These are phyloP conservation scores for Cyclopterus lumpus DNA, from an alignment of 2,797 vertebrate genomes.

Conservation along the genomic window DNA sequence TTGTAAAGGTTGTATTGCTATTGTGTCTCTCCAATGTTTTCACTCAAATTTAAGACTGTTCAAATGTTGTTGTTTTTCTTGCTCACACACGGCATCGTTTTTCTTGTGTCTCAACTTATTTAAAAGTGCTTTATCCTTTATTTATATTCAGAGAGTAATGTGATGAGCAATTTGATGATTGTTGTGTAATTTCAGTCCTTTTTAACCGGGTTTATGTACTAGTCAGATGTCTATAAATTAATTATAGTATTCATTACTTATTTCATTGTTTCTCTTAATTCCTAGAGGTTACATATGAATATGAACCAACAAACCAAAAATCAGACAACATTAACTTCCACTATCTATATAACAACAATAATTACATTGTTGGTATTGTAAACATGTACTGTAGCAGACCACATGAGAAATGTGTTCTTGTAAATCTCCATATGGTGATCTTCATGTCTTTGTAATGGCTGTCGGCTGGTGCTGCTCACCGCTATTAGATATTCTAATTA, in stretches of 20 bases:
- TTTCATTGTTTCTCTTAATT: constrained; percentile 37
- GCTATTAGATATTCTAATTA: constrained; percentile 81
- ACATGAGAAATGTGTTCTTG: neutral
- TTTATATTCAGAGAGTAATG: constrained; percentile 51
- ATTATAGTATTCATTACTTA: constrained; percentile 38
- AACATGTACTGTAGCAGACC: neutral
- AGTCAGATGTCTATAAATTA: constrained; percentile 47
- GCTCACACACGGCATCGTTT: constrained; percentile 30
- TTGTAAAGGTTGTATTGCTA: constrained; percentile 72
- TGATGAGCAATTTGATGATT: constrained; percentile 50
- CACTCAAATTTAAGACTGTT: constrained; percentile 71
- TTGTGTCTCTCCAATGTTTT: constrained; percentile 78
- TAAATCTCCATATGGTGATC: constrained; percentile 36
- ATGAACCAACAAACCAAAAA: constrained; percentile 17
- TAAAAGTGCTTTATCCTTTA: constrained; percentile 40
- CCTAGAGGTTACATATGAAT: constrained; percentile 5
- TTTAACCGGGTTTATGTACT: constrained; percentile 51
- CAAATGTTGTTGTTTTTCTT: constrained; percentile 54
- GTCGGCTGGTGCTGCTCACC: constrained; percentile 43
- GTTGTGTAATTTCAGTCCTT: constrained; percentile 53
- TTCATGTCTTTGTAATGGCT: constrained; percentile 52
- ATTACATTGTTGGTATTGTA: neutral
- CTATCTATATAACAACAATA: neutral
- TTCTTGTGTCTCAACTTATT: constrained; percentile 37
- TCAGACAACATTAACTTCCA: neutral